These are phyloP conservation scores for Hipparchia semele DNA, from an alignment of 2,888 invertebrate species.

Conservation along the genomic window DNA sequence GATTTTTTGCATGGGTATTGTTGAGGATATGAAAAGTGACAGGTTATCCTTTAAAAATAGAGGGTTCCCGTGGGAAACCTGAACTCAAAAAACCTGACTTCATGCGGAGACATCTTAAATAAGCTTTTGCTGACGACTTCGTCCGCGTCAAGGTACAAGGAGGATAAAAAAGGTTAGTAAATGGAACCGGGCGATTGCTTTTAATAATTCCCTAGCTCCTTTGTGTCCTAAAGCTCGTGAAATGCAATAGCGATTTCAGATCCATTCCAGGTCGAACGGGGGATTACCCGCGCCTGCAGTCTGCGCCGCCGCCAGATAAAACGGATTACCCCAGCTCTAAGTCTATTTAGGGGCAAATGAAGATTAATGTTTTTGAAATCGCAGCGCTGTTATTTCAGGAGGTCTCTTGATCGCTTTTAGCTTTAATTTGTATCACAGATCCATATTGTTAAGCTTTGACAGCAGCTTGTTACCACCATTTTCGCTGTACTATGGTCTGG, in stretches of 20 bases:
- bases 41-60: background rate
- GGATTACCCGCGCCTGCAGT: constrained; percentile 18
- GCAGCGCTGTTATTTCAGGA: constrained; percentile 1
- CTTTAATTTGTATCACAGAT: no score
- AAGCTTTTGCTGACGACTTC: no score
- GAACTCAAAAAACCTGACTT: background rate
- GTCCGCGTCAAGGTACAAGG: no score
- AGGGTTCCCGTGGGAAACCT: background rate
- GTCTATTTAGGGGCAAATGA: constrained; percentile 23
- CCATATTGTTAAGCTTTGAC: no score
- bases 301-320: constrained; percentile 9
- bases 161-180: background rate
- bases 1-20: no score
- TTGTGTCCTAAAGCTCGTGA: constrained; percentile 26
- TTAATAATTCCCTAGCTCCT: background rate
- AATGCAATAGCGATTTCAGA: constrained; percentile 24
- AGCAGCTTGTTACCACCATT: no score
- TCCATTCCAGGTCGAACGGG: constrained; percentile 25
- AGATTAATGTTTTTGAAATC: constrained; percentile 23
- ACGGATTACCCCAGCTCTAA: constrained; percentile 19
- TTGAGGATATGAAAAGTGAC: background rate
- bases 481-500: no score
- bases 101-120: no score
- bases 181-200: background rate
- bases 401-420: background rate